A percentile compares a stretch with the other conserved stretches of the same genome.
phyloP scores from a whole-genome alignment of 2,888 invertebrate species.

The Chironomus tentans region DNA sequence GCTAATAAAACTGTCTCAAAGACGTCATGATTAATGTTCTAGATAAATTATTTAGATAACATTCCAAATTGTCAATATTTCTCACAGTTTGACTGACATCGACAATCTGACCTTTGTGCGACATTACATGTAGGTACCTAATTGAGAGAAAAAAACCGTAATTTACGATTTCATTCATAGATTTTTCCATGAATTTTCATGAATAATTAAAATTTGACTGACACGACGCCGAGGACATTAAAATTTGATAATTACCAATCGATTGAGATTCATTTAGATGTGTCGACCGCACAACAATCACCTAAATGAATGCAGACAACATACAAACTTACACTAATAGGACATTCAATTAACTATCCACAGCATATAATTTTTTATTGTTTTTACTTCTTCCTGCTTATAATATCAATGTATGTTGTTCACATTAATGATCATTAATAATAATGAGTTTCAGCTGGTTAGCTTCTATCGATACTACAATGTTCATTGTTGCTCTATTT shows the following conservation, averaged over 20 bases:
- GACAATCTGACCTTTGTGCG: too few species aligned
- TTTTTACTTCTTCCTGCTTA: neutral
- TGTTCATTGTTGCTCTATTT: neutral
- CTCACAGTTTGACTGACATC: too few species aligned
- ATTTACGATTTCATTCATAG: too few species aligned
- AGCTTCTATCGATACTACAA: neutral
- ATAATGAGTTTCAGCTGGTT: slow-evolving; percentile 4
- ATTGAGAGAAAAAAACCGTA: too few species aligned
- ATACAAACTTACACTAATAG: neutral
- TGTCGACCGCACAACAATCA: too few species aligned
- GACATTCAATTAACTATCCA: neutral
- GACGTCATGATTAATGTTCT: too few species aligned
- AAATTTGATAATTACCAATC: slow-evolving; percentile 1
- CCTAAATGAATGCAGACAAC: too few species aligned
- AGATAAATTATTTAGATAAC: too few species aligned
- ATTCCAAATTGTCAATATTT: too few species aligned
- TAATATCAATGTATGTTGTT: neutral
- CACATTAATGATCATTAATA: slow-evolving; percentile 6
- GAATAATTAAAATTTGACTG: neutral
- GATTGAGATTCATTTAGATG: neutral
- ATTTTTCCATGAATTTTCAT: too few species aligned
- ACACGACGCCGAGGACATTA: neutral
- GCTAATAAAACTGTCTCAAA: too few species aligned
- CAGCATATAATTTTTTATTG: neutral
- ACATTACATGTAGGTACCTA: too few species aligned